Evolutionary conservation across 2,888 invertebrate genomes (phyloP), one percentile per base, ranked within the genome.

Genomic region (Hydriomena furcata): DNA sequence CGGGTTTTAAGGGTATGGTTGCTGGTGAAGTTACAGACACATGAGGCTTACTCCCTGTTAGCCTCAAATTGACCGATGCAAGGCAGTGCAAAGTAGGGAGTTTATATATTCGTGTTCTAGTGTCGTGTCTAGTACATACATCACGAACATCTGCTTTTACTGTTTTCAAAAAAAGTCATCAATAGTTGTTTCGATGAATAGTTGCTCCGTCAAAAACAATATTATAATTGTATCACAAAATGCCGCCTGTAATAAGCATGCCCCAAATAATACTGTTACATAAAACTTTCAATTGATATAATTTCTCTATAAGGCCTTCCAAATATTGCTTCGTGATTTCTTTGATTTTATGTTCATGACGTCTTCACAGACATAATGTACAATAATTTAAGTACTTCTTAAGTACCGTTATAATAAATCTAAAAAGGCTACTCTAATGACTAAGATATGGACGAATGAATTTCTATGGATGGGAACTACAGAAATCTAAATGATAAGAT

Each of bases 371-470:
- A 48, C 40, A 44, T 47, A 55, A 46, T 54, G 38, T 57, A 55
- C 46, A 55, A 51, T 42, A 49, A 50, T 69, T 76, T 80, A 79
- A 81, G 82, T 86, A 88, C 87, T 85, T 86, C 68, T 76, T 82
- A 88, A 86, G 86, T 82, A 85, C 83, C 53, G 53, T 62, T 65
- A 61, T 71, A n/a, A 61, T 62, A 38, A 65, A 62, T 65, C 67
- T 76, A 74, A 73, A n/a, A 64, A 64, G 68, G 58, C 71, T 81
- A 84, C 34, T 61, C 86, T 88, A 89, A 73, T 89, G 89, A 89
- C 89, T 89, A 88, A 74, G 76, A 80, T 80, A 85, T 88, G 89
- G 89, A 89, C 89, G 89, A 84, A 88, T 84, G 81, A 69, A 72
- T 82, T 84, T 59, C 78, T 79, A 61, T 73, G 80, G 78, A 82